Evolutionary conservation across 1,140 invertebrate genomes (phyloP), one percentile per base, ranked within the genome.

Genomic region (Phymorhynchus buccinoides): DNA sequence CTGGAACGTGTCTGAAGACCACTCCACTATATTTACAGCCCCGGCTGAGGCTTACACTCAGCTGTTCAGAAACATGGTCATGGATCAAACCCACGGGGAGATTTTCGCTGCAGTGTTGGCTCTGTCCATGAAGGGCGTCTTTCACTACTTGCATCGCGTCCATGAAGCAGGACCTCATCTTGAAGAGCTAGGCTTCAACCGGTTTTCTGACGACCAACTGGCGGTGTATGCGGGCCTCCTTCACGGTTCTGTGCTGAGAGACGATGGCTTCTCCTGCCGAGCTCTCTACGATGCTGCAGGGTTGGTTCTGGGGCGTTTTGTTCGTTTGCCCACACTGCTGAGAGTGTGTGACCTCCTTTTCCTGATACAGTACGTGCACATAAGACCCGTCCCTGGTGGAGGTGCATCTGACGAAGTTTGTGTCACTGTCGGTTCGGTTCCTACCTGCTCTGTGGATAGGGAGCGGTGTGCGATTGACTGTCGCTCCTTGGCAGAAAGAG

Each of bases 231-330:
- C 80, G 16, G 27, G 44, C 37, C 6, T 22, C 12, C 66, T 83
- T 3, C 66, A 32, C 16, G 66, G 66, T 41, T 71, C 41, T 30
- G 22, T 83, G 37, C 41, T 83, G 66, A 7, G 35, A 1, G 62
- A 83, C 32, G 66, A 35, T 30, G 37, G 37, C 1, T 83, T 83
- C 32, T 32, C 30, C 80, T n/a, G 56, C 44, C 80, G 80, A 71
- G 66, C 44, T 68, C 18, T 68, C 0, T 83, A 83, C 39, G 80
- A 83, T 14, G 80, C 80, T 83, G 80, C 37, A 35, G 80, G 80
- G 56, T 39, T 83, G 80, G 62, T 41, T 39, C 35, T 83, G 41
- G 80, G 80, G 1, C 32, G 80, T 12, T 71, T n/a, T 1, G 9
- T 42, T 30, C 27, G 18, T 7, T 37, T 68, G 56, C 66, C 62